These are phyloP conservation scores for Caenorhabditis brenneri DNA, from an alignment of 1,140 invertebrate species.

Conservation along the genomic window DNA sequence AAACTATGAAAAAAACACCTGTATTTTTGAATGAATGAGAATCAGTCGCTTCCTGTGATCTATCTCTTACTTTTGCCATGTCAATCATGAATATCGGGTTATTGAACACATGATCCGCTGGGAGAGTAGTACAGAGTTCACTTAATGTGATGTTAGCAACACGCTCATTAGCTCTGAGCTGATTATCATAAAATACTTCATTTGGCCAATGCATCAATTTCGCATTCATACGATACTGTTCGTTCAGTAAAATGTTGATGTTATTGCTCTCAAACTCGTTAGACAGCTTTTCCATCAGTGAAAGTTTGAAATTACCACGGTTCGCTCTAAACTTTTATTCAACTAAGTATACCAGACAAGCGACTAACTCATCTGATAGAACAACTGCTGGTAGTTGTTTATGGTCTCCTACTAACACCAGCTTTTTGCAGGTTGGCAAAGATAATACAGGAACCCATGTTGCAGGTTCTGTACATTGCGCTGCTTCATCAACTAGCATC, in stretches of 20 bases:
- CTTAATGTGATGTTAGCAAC: slow-evolving; percentile 69
- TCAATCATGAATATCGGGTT: slow-evolving; percentile 6
- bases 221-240: slow-evolving; percentile 73
- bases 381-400: slow-evolving; percentile 77
- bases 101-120: neutral
- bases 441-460: slow-evolving; percentile 76
- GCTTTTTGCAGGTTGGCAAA: slow-evolving; percentile 71
- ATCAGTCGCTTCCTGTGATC: neutral
- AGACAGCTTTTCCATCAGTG: slow-evolving; percentile 76
- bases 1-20: neutral
- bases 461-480: slow-evolving; percentile 75
- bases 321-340: slow-evolving; percentile 46
- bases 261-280: slow-evolving; percentile 69
- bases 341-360: neutral
- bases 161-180: slow-evolving; percentile 73
- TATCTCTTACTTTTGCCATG: neutral
- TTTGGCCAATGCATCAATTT: slow-evolving; percentile 76
- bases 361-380: slow-evolving; percentile 73
- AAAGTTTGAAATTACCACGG: slow-evolving; percentile 73
- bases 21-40: neutral
- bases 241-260: slow-evolving; percentile 72
- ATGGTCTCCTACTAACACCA: slow-evolving; percentile 76
- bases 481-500: slow-evolving; percentile 46
- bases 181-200: slow-evolving; percentile 73
- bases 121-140: slow-evolving; percentile 5